Evolutionary conservation across 2,113 vertebrate genomes (phyloP), one percentile per base, ranked within the genome.

Genomic region (Pomatostomus ruficeps): DNA sequence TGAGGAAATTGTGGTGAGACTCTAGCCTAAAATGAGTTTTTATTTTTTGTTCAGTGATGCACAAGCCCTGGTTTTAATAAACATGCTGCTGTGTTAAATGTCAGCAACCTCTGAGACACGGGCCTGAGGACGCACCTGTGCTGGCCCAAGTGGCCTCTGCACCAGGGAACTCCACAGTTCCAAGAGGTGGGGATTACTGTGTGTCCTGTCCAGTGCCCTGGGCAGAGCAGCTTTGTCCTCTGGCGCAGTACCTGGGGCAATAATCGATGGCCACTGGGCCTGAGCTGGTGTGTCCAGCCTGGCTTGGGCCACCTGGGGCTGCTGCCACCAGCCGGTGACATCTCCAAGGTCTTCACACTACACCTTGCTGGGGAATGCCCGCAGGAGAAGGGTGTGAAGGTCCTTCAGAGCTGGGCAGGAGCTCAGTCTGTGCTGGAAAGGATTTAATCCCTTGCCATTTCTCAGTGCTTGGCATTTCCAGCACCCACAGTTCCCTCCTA

Each of bases 31-130:
- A 48, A 6, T 16, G 52, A 45, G 7, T 18, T 73, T 90, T 71
- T 36, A 46, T 12, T 38, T 7, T 57, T 40, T 59, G 1, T 23
- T 57, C 22, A 61, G 5, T 45, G 54, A 14, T 28, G 15, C 36
- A 18, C 1, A 7, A 66, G 14, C 3, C 10, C 14, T 43, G 54
- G 2, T 2, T 77, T 35, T 4, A 14, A 11, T 14, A 20, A 2
- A 24, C 0, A 1, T 31, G 23, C 15, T 80, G 71, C 21, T 31
- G 21, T 49, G 18, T 24, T 45, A 48, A 35, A 49, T 35, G 43
- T 48, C 21, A 9, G 5, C 21, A 23, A 25, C 6, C 36, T 74
- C 24, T 43, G 68, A 57, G 33, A 28, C 14, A 7, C 0, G 1
- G 31, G 58, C 20, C 67, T 48, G 40, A 51, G 43, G 31, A 26